These are phyloP conservation scores for Bombylius discolor DNA, from an alignment of 2,888 invertebrate genomes.

Conservation along the genomic window DNA sequence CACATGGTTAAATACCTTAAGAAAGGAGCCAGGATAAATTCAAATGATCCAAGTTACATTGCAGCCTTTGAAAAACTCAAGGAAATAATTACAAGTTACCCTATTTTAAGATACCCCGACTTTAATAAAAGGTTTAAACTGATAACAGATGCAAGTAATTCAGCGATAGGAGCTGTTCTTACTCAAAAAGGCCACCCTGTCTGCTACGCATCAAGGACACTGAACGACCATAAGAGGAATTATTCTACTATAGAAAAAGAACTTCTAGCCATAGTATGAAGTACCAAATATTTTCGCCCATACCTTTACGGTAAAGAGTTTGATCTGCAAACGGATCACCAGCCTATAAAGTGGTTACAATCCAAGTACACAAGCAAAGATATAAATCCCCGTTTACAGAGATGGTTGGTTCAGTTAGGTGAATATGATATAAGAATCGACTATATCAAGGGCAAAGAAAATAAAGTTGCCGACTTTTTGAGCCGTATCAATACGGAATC, in stretches of 20 bases:
- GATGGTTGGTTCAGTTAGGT: background rate
- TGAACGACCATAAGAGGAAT: constrained; percentile 2
- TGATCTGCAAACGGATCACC: constrained; percentile 1
- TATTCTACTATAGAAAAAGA: constrained; percentile 1
- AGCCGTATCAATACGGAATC: constrained; percentile 1
- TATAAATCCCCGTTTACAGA: background rate
- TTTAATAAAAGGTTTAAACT: constrained; percentile 1
- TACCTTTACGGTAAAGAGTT: constrained; percentile 1
- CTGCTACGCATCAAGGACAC: constrained; percentile 1
- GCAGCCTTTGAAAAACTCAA: constrained; percentile 1
- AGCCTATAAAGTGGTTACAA: background rate
- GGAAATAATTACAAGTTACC: background rate
- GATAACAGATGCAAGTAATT: background rate
- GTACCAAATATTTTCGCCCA: background rate
- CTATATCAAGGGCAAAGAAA: constrained; percentile 1
- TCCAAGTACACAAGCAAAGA: background rate
- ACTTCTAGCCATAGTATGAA: background rate
- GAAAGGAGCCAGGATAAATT: background rate
- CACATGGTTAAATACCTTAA: background rate
- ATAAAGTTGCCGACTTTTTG: constrained; percentile 3
- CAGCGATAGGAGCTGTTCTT: background rate
- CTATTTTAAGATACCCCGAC: background rate
- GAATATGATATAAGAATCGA: background rate
- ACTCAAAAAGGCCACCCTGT: background rate
- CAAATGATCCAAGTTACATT: background rate